Conservation (phyloP, 1,140 invertebrate genomes). For the Zaprionus camerounensis region DNA sequence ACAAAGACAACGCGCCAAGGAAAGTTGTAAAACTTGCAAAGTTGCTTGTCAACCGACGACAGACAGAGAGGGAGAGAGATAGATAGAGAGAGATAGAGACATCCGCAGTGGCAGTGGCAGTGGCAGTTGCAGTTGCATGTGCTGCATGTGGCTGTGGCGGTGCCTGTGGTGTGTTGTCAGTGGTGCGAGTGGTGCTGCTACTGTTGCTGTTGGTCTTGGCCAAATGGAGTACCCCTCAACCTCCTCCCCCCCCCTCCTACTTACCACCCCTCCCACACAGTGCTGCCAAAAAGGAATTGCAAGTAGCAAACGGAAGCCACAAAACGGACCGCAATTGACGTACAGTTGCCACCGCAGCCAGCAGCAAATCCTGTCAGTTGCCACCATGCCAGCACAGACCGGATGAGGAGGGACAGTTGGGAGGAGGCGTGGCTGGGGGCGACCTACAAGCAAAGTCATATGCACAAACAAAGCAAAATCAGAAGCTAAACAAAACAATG, state of each 20-base stretch:
- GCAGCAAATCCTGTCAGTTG: conserved; percentile 23
- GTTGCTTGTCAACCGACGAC: conserved; percentile 25
- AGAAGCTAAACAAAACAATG: conserved; percentile 80
- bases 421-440: conserved; percentile 11
- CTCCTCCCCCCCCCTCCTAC: neutral
- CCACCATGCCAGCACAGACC: neutral
- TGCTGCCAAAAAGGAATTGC: conserved; percentile 67
- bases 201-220: conserved; percentile 25
- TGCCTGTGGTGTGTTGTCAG: conserved; percentile 15
- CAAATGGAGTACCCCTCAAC: conserved; percentile 34
- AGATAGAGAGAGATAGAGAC: neutral
- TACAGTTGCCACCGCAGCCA: conserved; percentile 54
- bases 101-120: neutral
- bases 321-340: conserved; percentile 80
- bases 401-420: neutral
- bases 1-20: conserved; percentile 33
- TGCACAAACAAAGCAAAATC: conserved; percentile 69
- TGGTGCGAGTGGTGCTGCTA: conserved; percentile 4
- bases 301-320: conserved; percentile 78
- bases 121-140: conserved; percentile 2
- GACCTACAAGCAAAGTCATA: conserved; percentile 80
- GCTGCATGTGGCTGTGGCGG: neutral
- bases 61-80: conserved; percentile 36
- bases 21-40: conserved; percentile 64
- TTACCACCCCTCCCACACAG: neutral